These are phyloP conservation scores for Pelmatolapia mariae DNA, from an alignment of 2,113 vertebrate genomes.

Conservation along the genomic window DNA sequence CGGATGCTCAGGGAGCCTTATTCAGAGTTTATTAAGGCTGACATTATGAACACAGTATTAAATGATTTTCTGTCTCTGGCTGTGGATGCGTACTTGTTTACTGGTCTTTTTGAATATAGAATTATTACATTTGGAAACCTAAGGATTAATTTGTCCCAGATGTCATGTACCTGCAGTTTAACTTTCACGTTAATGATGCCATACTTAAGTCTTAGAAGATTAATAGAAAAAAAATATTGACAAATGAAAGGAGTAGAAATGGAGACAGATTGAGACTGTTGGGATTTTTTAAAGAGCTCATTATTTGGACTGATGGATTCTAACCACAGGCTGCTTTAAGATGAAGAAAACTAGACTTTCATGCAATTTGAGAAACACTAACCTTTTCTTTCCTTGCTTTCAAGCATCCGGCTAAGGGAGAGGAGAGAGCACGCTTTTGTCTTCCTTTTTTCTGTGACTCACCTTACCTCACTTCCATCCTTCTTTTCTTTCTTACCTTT, in stretches of 20 bases:
- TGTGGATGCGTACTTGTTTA: neutral
- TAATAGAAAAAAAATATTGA: slow-evolving; percentile 46
- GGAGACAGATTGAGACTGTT: neutral
- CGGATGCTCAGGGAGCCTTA: slow-evolving; percentile 5
- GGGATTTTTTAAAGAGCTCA: slow-evolving; percentile 3
- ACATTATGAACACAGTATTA: neutral
- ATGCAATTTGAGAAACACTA: neutral
- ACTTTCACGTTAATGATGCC: slow-evolving; percentile 34
- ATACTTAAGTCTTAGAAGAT: slow-evolving; percentile 28
- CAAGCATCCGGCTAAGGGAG: neutral
- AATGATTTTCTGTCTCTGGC: neutral
- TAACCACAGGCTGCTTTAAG: slow-evolving; percentile 4
- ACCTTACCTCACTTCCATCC: neutral
- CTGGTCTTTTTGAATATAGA: neutral
- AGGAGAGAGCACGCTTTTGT: neutral
- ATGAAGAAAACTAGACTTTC: neutral
- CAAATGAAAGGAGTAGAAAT: slow-evolving; percentile 2
- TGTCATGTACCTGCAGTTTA: slow-evolving; percentile 35
- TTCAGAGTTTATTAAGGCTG: slow-evolving; percentile 21
- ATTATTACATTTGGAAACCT: slow-evolving; percentile 12
- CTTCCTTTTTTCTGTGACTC: neutral
- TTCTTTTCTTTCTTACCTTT: slow-evolving; percentile 33
- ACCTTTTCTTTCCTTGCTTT: neutral
- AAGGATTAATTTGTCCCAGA: slow-evolving; percentile 46
- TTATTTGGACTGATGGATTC: slow-evolving; percentile 36